Conservation (phyloP, 2,113 vertebrate genomes). For the Megaceryle maxima region DNA sequence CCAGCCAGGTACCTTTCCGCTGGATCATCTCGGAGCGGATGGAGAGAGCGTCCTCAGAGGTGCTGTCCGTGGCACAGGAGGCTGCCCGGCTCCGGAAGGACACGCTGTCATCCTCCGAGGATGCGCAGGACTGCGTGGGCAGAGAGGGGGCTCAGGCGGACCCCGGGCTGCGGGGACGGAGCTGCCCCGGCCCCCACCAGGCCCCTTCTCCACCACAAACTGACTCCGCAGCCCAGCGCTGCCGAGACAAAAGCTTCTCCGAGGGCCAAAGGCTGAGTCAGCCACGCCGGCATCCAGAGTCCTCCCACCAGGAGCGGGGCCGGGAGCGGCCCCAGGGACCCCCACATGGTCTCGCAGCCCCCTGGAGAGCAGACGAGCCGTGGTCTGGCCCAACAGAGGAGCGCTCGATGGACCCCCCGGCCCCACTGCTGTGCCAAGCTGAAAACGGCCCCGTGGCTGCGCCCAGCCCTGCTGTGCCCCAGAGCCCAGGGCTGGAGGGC, state of each 20-base stretch:
- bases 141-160: neutral
- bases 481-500: neutral
- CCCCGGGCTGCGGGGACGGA: neutral
- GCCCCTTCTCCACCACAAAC: neutral
- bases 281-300: slow-evolving; percentile 43
- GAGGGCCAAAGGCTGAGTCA: slow-evolving; percentile 62
- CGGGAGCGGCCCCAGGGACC: slow-evolving; percentile 43
- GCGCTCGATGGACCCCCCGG: accelerated
- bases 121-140: slow-evolving; percentile 75
- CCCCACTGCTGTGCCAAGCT: accelerated
- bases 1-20: slow-evolving; percentile 66
- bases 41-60: slow-evolving; percentile 76
- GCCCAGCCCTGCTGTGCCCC: neutral
- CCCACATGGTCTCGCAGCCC: neutral
- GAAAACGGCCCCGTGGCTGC: accelerated
- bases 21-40: slow-evolving; percentile 83
- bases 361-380: accelerated
- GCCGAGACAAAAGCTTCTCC: slow-evolving; percentile 57
- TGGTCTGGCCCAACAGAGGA: accelerated
- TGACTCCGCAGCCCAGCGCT: neutral
- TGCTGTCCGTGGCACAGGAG: slow-evolving; percentile 70
- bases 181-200: neutral
- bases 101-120: slow-evolving; percentile 73
- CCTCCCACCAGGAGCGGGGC: slow-evolving; percentile 50
- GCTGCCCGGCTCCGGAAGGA: slow-evolving; percentile 77